A percentile compares a stretch with the other conserved stretches of the same genome.
These are phyloP conservation scores for Phymanthus crucifer DNA, from an alignment of 92 coral and sea anemone species.

Conservation along the genomic window DNA sequence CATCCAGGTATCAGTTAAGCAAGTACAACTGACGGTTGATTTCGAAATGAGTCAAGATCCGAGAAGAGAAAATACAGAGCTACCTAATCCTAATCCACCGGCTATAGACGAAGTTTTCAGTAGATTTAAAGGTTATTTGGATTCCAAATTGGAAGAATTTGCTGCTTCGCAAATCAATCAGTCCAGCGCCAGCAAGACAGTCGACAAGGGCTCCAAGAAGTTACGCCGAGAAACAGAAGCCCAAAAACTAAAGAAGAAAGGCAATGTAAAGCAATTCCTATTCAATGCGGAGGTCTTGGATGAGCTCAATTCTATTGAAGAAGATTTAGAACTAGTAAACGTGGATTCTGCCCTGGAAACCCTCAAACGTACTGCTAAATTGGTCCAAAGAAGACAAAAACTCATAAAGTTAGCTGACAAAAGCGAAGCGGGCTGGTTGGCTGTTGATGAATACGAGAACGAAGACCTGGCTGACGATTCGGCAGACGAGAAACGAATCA, in stretches of 20 bases:
- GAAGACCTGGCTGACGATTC: too few relatives aligned
- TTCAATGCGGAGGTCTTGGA: constrained; percentile 34
- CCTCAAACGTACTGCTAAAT: constrained; percentile 8
- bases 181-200: neutral
- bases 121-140: constrained; percentile 2
- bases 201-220: neutral
- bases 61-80: too few relatives aligned
- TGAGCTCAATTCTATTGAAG: constrained; percentile 22
- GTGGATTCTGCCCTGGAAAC: constrained; percentile 13
- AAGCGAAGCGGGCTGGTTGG: too few relatives aligned
- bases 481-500: too few relatives aligned
- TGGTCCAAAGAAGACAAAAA: constrained; percentile 9
- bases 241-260: constrained; percentile 14
- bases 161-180: neutral
- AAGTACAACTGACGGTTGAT: too few relatives aligned
- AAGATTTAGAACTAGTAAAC: neutral
- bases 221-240: too few relatives aligned
- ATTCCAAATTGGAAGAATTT: neutral
- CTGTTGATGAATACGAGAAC: too few relatives aligned
- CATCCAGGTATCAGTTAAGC: neutral
- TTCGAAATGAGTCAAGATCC: too few relatives aligned
- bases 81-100: too few relatives aligned
- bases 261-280: constrained; percentile 17
- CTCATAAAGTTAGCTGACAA: too few relatives aligned
- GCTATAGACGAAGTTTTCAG: neutral